A percentile compares a stretch with the other conserved stretches of the same genome.
These are phyloP conservation scores for Acrobasis suavella DNA, from an alignment of 2,888 invertebrate species.

Conservation along the genomic window DNA sequence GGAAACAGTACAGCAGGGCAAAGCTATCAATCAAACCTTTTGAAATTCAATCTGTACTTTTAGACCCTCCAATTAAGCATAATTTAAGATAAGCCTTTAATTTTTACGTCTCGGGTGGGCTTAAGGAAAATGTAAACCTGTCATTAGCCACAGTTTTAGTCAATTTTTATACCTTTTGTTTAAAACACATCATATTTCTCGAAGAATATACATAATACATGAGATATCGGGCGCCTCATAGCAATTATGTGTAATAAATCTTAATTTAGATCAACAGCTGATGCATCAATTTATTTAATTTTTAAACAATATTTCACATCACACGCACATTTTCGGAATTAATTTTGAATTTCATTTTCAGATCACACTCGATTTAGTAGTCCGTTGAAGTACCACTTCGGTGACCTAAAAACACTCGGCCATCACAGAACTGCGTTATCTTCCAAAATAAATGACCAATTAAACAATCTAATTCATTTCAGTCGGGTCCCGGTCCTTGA, in stretches of 20 bases:
- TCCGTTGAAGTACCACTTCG: slow-evolving; percentile 52
- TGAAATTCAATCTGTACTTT: slow-evolving; percentile 77
- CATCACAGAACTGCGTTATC: slow-evolving; percentile 64
- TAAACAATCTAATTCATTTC: slow-evolving; percentile 80
- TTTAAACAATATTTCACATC: slow-evolving; percentile 20
- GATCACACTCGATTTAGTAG: slow-evolving; percentile 50
- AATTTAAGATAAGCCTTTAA: slow-evolving; percentile 80
- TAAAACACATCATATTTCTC: slow-evolving; percentile 69
- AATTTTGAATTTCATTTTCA: slow-evolving; percentile 39
- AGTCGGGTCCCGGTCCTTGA: slow-evolving; percentile 54
- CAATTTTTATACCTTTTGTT: slow-evolving; percentile 70
- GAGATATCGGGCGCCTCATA: slow-evolving; percentile 65
- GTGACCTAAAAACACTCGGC: slow-evolving; percentile 61
- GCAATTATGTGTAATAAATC: slow-evolving; percentile 81
- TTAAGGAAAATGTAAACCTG: slow-evolving; percentile 67
- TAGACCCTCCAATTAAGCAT: slow-evolving; percentile 78
- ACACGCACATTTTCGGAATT: slow-evolving; percentile 19
- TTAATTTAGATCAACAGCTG: slow-evolving; percentile 70
- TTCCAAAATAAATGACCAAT: slow-evolving; percentile 79
- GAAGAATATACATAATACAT: slow-evolving; percentile 76
- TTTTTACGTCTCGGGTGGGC: slow-evolving; percentile 78
- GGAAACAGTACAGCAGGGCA: slow-evolving; percentile 50
- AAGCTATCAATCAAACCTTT: slow-evolving; percentile 73
- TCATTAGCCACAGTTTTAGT: slow-evolving; percentile 71
- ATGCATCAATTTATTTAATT: slow-evolving; percentile 52